Base-by-base conservation (phyloP, 1,140 invertebrate genomes). In the Dendrolimus kikuchii region DNA sequence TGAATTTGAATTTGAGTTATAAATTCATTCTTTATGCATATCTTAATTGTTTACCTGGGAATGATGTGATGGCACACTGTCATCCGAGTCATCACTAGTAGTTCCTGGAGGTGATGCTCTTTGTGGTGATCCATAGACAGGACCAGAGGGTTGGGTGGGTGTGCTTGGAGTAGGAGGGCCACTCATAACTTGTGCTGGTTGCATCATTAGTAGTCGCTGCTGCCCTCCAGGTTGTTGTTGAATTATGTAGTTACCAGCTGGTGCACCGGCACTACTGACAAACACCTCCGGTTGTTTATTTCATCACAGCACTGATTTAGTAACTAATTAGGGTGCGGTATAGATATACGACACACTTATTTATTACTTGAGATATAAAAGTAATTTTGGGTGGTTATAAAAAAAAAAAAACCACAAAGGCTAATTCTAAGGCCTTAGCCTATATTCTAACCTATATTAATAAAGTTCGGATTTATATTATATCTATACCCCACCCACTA, bases 61-160 rank as follows among this genome's bases (percentile, higher is more conserved):
- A 60, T 86, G 81, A 55, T 86, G 92, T 55, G 86, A 87, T 40
- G 94, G 94, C 23, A 94, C 93, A 81, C 93, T 95, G 72, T 96
- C 95, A 81, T 96, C 95, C 69, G 94, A 95, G 68, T 96, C 95
- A 77, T 96, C 95, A 82, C 94, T 95, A 6, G 94, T 95, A 38
- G 92, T 91, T 50, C 91, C 76, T 86, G 91, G 70, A 84, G 89
- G 83, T 86, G 91, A 80, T 68, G 89, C 79, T 68, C 86, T 74
- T 51, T 84, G 85, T 9, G 89, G 88, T 5, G 90, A 89, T 23
- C 87, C 90, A 83, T 88, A 90, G 49, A 83, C 74, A 46, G 79
- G 78, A n/a, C 76, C 86, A 7, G 86, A 83, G 5, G 81, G 80
- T 37, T 88, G 89, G 7, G 86, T 89, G 42, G 88, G 89, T 10